phyloP scores from a whole-genome alignment of 2,888 invertebrate genomes.

The Pyrrhia umbra region DNA sequence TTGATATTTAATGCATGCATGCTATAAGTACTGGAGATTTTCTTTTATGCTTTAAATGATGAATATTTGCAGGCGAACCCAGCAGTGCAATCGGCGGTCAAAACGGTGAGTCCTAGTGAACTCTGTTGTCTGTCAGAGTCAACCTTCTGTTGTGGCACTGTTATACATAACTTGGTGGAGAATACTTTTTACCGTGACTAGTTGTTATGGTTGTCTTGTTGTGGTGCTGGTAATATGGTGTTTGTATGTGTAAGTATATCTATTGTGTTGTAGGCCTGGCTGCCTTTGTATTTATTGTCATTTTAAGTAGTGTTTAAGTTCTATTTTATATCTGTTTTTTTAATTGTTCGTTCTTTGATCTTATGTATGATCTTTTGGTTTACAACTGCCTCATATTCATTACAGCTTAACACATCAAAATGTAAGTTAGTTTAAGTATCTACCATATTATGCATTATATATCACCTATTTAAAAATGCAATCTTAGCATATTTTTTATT shows the following conservation, averaged over 20 bases:
- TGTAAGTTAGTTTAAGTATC: background rate
- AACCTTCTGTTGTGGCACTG: slow-evolving; percentile 54
- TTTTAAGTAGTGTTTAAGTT: slow-evolving; percentile 16
- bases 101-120: slow-evolving; percentile 94
- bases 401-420: background rate
- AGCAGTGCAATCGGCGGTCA: slow-evolving; percentile 97
- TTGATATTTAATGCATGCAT: slow-evolving; percentile 73
- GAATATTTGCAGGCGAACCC: slow-evolving; percentile 96
- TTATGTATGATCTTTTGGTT: too few species aligned
- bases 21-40: slow-evolving; percentile 78
- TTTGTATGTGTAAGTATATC: slow-evolving; percentile 16
- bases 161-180: slow-evolving; percentile 77
- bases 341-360: too few species aligned
- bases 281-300: slow-evolving; percentile 3
- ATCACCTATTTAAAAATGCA: background rate
- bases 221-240: slow-evolving; percentile 56
- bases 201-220: slow-evolving; percentile 22
- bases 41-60: slow-evolving; percentile 83
- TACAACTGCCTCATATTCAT: background rate
- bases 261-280: slow-evolving; percentile 7
- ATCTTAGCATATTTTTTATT: background rate
- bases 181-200: slow-evolving; percentile 58
- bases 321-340: background rate
- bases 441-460: background rate
- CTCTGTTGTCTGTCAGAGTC: slow-evolving; percentile 62